Conservation (phyloP, 2,113 vertebrate genomes). For the Notarius quadriscutis region DNA sequence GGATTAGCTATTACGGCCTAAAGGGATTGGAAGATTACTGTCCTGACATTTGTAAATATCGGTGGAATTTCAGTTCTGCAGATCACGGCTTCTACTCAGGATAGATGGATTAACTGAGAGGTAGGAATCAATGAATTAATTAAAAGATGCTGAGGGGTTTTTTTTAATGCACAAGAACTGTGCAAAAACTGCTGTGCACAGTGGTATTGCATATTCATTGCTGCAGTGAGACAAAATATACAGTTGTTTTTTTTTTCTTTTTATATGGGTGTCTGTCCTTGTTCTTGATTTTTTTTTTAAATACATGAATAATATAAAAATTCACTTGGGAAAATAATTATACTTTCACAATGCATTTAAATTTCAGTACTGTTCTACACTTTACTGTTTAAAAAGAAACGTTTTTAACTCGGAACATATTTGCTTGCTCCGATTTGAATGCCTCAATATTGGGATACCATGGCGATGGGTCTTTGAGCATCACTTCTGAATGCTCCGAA, state of each 20-base stretch:
- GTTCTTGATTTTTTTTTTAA: slow-evolving; percentile 26
- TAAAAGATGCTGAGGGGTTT: slow-evolving; percentile 49
- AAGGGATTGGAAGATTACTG: slow-evolving; percentile 72
- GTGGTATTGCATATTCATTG: slow-evolving; percentile 39
- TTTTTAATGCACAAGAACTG: neutral
- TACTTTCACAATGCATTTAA: neutral
- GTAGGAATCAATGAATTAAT: slow-evolving; percentile 51
- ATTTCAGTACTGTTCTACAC: neutral
- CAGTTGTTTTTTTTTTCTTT: slow-evolving; percentile 36
- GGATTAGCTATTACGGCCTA: slow-evolving; percentile 71
- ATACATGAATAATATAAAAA: neutral
- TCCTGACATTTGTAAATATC: slow-evolving; percentile 70
- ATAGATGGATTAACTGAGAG: slow-evolving; percentile 63
- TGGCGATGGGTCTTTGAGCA: neutral
- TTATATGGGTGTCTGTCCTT: slow-evolving; percentile 13
- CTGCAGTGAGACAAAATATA: slow-evolving; percentile 35
- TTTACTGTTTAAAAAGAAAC: neutral
- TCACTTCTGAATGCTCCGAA: neutral
- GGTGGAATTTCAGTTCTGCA: slow-evolving; percentile 70
- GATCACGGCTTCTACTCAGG: slow-evolving; percentile 60
- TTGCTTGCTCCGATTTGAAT: neutral
- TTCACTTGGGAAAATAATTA: neutral
- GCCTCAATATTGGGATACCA: neutral
- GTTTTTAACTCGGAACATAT: neutral
- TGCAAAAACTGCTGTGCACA: slow-evolving; percentile 47